Conservation (phyloP, 2,797 vertebrate species). For the Rhynchotus rufescens region DNA sequence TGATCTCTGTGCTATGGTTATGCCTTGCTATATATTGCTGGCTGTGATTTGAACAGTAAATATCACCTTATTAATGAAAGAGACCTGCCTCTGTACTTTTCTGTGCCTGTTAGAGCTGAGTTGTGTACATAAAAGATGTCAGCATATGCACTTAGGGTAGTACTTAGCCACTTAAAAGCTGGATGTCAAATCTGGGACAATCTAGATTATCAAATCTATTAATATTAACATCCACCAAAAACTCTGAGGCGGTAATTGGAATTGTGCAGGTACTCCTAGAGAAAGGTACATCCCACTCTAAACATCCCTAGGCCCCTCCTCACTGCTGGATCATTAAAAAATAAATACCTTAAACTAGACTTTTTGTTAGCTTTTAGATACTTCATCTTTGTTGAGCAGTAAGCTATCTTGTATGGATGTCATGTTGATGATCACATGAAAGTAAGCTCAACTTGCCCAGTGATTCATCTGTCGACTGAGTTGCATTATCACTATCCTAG, state of each 20-base stretch:
- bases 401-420: not conserved
- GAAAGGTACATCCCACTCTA: not conserved
- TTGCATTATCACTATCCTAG: not conserved
- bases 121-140: not conserved
- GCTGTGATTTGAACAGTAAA: not conserved
- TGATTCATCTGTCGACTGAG: not conserved
- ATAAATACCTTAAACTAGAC: not conserved
- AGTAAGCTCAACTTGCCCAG: not conserved
- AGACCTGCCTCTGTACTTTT: not conserved
- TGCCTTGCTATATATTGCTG: accelerated
- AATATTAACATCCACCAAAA: not conserved
- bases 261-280: not conserved
- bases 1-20: not conserved
- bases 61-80: not conserved
- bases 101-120: not conserved
- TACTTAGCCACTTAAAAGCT: not conserved
- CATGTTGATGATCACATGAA: not conserved
- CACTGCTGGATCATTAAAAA: not conserved
- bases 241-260: accelerated
- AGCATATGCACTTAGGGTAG: not conserved
- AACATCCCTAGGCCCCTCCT: accelerated
- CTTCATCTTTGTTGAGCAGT: not conserved
- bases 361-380: not conserved
- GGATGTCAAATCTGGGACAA: not conserved
- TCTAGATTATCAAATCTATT: no score